Percentiles rank a stretch among this genome's conserved stretches.
phyloP scores from a whole-genome alignment of 1,140 invertebrate genomes.

The Drosophila gunungcola region DNA sequence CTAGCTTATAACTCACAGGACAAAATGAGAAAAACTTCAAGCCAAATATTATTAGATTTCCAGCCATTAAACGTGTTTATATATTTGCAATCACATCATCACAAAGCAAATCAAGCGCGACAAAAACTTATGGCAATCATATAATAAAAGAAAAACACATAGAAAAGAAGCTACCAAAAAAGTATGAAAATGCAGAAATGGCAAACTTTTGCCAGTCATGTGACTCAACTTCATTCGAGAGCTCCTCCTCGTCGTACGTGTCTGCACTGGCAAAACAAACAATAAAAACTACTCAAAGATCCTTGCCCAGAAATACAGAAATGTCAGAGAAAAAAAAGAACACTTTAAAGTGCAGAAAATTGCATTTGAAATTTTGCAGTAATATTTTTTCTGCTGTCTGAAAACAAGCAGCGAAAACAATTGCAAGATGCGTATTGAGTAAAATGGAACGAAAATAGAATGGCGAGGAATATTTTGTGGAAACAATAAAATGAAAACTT shows the following conservation, averaged over 20 bases:
- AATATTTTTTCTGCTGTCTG: constrained; percentile 45
- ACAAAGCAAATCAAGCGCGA: constrained; percentile 52
- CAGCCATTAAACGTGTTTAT: constrained; percentile 53
- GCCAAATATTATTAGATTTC: constrained; percentile 28
- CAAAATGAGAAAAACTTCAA: neutral
- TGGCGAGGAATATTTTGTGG: constrained; percentile 12
- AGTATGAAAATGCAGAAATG: constrained; percentile 29
- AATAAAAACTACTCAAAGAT: constrained; percentile 38
- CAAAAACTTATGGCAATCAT: constrained; percentile 61
- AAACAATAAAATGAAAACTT: constrained; percentile 51
- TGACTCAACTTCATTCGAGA: constrained; percentile 54
- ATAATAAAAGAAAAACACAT: constrained; percentile 57
- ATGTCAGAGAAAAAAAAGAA: neutral
- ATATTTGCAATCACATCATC: constrained; percentile 47
- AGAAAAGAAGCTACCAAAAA: constrained; percentile 3
- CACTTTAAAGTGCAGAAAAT: constrained; percentile 56
- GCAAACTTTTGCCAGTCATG: constrained; percentile 45
- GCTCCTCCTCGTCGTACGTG: constrained; percentile 38
- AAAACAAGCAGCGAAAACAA: constrained; percentile 43
- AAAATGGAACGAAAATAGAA: constrained; percentile 5
- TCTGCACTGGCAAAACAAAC: constrained; percentile 54
- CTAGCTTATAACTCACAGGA: too few relatives aligned
- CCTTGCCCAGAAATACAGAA: neutral
- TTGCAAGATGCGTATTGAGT: constrained; percentile 30
- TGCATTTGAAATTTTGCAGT: constrained; percentile 52